Percentiles rank a stretch among this genome's conserved stretches.
Conservation (phyloP, 2,113 vertebrate genomes). For the Ammodramus savannarum region DNA sequence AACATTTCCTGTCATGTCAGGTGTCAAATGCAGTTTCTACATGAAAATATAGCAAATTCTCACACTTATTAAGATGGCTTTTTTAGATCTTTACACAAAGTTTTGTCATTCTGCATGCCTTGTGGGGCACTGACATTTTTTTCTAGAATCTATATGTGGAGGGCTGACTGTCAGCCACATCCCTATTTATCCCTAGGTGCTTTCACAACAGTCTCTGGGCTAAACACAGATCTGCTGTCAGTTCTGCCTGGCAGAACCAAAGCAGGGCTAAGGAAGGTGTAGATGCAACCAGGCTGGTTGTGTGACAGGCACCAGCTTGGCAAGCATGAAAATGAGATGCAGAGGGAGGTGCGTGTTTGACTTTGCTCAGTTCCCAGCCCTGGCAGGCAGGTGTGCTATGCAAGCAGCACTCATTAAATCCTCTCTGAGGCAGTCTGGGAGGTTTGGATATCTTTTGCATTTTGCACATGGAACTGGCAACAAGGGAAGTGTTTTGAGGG, state of each 20-base stretch:
- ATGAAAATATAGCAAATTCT: background rate
- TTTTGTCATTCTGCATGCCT: background rate
- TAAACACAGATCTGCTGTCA: background rate
- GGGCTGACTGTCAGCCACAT: background rate
- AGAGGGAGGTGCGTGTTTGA: background rate
- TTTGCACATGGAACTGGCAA: background rate
- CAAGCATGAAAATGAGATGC: background rate
- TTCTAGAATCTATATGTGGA: background rate
- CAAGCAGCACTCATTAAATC: background rate
- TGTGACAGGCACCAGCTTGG: background rate
- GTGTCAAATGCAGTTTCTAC: background rate
- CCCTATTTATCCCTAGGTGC: background rate
- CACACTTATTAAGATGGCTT: background rate
- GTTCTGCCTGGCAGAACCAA: background rate
- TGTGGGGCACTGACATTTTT: accelerated
- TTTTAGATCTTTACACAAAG: background rate
- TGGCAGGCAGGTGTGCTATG: background rate
- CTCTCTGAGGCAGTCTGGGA: background rate
- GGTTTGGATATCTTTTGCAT: background rate
- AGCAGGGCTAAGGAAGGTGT: background rate
- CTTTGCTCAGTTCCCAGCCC: background rate
- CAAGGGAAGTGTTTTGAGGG: background rate
- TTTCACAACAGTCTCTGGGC: background rate
- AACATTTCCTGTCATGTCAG: background rate
- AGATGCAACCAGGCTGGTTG: background rate